A percentile compares a stretch with the other conserved stretches of the same genome.
These are phyloP conservation scores for Lycia hirtaria DNA, from an alignment of 2,888 invertebrate species.

Conservation along the genomic window DNA sequence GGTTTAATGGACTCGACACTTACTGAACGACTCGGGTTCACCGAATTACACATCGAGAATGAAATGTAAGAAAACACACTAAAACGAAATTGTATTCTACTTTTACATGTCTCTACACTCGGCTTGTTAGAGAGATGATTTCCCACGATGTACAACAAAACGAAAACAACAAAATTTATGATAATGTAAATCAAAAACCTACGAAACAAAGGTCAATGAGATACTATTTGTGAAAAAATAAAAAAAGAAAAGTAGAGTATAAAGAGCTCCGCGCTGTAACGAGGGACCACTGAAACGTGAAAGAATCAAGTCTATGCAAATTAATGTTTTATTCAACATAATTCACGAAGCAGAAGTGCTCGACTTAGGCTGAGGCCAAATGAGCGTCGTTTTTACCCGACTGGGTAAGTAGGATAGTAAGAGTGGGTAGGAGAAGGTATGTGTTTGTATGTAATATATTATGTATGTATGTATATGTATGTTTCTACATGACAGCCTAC, in stretches of 20 bases:
- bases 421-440: too few relatives aligned
- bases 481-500: too few relatives aligned
- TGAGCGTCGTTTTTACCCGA: too few relatives aligned
- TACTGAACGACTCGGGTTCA: not conserved
- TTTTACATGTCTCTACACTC: too few relatives aligned
- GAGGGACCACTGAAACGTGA: slow-evolving; percentile 19
- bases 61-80: not conserved
- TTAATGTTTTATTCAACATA: slow-evolving; percentile 15
- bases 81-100: too few relatives aligned
- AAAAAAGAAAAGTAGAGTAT: not conserved
- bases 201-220: slow-evolving; percentile 8
- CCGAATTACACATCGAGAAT: not conserved
- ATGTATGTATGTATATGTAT: too few relatives aligned
- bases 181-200: slow-evolving; percentile 12
- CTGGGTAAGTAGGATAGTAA: too few relatives aligned
- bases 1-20: not conserved
- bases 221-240: slow-evolving; percentile 9
- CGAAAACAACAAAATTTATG: slow-evolving; percentile 8
- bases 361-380: too few relatives aligned
- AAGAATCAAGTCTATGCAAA: slow-evolving; percentile 24
- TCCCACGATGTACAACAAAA: not conserved
- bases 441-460: too few relatives aligned
- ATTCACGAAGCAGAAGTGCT: slow-evolving; percentile 8
- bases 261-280: not conserved
- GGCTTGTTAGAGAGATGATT: too few relatives aligned